Base-by-base conservation (phyloP, 2,797 vertebrate species). In the Selene dorsalis region DNA sequence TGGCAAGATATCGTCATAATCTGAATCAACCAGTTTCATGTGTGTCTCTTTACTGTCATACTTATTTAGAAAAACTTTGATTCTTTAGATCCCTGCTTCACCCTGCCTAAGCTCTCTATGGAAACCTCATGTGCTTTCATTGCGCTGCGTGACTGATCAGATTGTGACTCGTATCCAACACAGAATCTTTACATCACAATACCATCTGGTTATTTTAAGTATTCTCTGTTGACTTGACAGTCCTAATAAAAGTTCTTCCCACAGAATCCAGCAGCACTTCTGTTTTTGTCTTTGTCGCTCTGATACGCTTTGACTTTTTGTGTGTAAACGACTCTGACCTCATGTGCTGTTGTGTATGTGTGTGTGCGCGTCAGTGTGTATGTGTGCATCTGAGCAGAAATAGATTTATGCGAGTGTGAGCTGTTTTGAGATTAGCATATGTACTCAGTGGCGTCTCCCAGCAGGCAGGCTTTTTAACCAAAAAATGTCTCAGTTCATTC, bases 131-230 rank as follows among this genome's bases (percentile, higher is more conserved):
- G 75, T 66, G 43, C 66, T 85, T 87, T 68, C 59, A 62, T 47
- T 65, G 43, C 26, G 20, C 75, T 47, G 69, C 20, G 67, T 83
- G 87, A 73, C 80, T 52, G 84, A 90, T 89, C 77, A 70, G 32
- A 69, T 8, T 35, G 56, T 12, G 3, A 83, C 71, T 77, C 79
- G 41, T 59, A 80, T 56, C 83, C 67, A 63, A 35, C 32, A 77
- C 86, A 83, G 20, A 52, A 35, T 66, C 75, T 52, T 73, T 79
- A 88, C 84, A 87, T 87, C 76, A 73, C 22, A 83, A 48, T 65
- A 41, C 73, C 89, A 89, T 90, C 87, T 91, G 91, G 82, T 88
- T 80, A 79, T 55, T 17, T 47, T 47, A 12, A 35, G 59, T n/a
- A 68, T 67, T 65, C 50, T 45, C 16, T 32, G 16, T 69, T 65